A percentile compares a stretch with the other conserved stretches of the same genome.
These are phyloP conservation scores for Scyliorhinus canicula DNA, from an alignment of 2,797 vertebrate species.

Conservation along the genomic window DNA sequence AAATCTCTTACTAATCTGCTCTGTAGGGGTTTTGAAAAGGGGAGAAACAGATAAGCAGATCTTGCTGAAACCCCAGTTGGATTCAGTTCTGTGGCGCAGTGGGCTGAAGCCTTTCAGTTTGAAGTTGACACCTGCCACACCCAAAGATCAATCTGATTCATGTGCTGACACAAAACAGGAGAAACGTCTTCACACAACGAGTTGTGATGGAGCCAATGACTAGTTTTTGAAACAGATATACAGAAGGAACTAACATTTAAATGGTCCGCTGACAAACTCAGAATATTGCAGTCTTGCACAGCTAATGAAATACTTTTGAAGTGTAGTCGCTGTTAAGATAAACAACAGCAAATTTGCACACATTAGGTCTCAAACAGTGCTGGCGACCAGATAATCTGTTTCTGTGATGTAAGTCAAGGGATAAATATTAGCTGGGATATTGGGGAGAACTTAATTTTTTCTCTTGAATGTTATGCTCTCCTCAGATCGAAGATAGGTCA, in stretches of 20 bases:
- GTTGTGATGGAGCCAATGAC: not conserved
- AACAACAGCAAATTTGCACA: not conserved
- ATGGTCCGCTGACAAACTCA: not conserved
- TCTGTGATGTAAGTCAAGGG: not conserved
- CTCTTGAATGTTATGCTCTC: not conserved
- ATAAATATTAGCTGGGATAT: not conserved
- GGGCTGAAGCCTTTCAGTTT: not conserved
- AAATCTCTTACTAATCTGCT: not conserved
- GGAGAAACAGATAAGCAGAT: not conserved
- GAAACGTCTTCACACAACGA: not conserved
- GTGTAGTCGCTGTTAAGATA: not conserved
- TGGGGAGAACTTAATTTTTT: not conserved
- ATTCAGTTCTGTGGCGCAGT: not conserved
- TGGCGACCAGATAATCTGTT: not conserved
- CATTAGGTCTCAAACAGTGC: not conserved
- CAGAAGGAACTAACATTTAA: not conserved
- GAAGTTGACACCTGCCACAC: conserved; percentile 22
- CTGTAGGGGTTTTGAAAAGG: not conserved
- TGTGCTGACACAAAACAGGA: not conserved
- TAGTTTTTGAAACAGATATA: not conserved
- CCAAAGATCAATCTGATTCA: not conserved
- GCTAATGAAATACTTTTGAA: not conserved
- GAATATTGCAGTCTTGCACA: not conserved
- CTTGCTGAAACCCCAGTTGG: not conserved
- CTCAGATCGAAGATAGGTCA: not conserved